Conservation (phyloP, 2,888 invertebrate genomes). For the Drosophila colorata region DNA sequence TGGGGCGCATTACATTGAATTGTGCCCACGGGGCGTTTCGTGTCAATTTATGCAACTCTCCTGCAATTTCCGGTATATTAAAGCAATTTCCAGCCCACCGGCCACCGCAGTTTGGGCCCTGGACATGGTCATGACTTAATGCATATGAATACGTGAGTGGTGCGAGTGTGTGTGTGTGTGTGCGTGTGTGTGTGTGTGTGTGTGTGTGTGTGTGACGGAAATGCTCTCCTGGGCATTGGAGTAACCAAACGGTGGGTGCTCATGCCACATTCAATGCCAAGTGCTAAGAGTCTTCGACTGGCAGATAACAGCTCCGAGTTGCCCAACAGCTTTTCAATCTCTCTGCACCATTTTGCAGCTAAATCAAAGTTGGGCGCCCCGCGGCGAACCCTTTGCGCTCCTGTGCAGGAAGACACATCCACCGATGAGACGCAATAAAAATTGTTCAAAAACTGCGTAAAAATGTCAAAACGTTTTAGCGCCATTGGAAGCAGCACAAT, state of each 20-base stretch:
- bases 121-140: slow-evolving; percentile 63
- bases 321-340: slow-evolving; percentile 45
- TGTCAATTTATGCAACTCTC: slow-evolving; percentile 83
- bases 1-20: slow-evolving; percentile 68
- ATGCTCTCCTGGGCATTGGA: slow-evolving; percentile 66
- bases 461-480: slow-evolving; percentile 81
- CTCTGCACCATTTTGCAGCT: slow-evolving; percentile 46
- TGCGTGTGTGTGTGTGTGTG: slow-evolving; percentile 26
- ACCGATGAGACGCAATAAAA: slow-evolving; percentile 70
- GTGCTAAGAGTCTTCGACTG: slow-evolving; percentile 2
- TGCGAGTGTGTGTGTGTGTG: slow-evolving; percentile 22
- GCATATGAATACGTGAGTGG: slow-evolving; percentile 60
- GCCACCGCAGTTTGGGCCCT: slow-evolving; percentile 31
- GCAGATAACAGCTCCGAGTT: slow-evolving; percentile 10
- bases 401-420: slow-evolving; percentile 8
- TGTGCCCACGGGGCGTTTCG: slow-evolving; percentile 82
- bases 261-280: slow-evolving; percentile 25
- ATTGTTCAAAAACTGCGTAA: slow-evolving; percentile 67
- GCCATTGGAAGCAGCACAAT: slow-evolving; percentile 63
- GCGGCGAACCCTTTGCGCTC: slow-evolving; percentile 63
- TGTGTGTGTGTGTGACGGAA: slow-evolving; percentile 48
- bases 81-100: slow-evolving; percentile 77
- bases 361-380: slow-evolving; percentile 68
- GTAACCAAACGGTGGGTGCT: slow-evolving; percentile 27
- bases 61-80: slow-evolving; percentile 80